Percentiles rank a stretch among this genome's conserved stretches.
These are phyloP conservation scores for Epinotia demarniana DNA, from an alignment of 2,888 invertebrate genomes.

Conservation along the genomic window DNA sequence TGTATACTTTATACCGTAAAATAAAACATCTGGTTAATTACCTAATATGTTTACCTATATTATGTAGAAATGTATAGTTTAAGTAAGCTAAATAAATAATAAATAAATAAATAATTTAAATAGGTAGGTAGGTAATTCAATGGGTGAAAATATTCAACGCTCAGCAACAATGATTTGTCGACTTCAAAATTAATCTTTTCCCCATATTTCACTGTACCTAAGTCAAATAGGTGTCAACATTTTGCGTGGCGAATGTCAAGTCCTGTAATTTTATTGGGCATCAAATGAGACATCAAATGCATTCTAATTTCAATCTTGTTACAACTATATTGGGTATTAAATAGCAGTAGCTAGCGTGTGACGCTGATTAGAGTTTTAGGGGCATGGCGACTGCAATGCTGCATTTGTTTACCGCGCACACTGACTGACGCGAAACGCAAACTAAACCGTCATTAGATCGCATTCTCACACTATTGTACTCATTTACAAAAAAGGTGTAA, in stretches of 20 bases:
- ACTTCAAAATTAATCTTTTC: not conserved
- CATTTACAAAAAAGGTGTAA: not conserved
- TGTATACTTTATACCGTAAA: no score
- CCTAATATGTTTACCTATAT: no score
- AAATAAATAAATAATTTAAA: no score
- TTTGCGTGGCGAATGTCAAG: constrained; percentile 5
- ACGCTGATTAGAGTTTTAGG: constrained; percentile 9
- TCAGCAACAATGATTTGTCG: not conserved
- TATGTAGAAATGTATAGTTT: no score
- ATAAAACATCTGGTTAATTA: no score
- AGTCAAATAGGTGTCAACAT: not conserved
- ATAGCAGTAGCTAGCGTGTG: not conserved
- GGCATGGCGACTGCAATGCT: not conserved
- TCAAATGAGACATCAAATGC: not conserved
- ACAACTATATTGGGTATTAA: not conserved
- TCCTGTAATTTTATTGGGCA: not conserved
- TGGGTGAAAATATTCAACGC: no score
- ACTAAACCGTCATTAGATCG: constrained; percentile 14
- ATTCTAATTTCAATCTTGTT: not conserved
- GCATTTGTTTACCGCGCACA: constrained; percentile 12
- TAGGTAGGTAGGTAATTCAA: no score
- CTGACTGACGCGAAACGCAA: constrained; percentile 9
- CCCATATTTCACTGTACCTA: not conserved
- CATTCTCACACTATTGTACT: constrained; percentile 6
- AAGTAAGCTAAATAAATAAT: no score